Evolutionary conservation across 1,140 invertebrate species (phyloP).

Genomic region (Lepeophtheirus salmonis): DNA sequence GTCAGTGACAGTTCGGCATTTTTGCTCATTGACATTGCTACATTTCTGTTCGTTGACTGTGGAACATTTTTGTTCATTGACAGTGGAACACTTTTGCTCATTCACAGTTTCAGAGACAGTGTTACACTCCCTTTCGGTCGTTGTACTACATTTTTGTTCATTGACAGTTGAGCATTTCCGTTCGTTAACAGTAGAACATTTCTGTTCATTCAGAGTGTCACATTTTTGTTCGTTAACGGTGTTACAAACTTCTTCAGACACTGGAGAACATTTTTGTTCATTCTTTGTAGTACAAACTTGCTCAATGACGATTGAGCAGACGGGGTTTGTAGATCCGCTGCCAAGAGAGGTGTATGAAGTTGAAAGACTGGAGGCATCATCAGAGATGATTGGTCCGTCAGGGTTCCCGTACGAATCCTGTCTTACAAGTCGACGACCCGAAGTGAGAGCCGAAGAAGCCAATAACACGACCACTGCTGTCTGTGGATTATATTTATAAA

Average conservation of each 20-base stretch:
- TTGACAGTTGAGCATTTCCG: constrained; percentile 9
- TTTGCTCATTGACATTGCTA: too few relatives aligned
- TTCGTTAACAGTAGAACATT: neutral
- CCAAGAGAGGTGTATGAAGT: neutral
- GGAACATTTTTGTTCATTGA: constrained; percentile 1
- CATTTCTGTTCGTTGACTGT: too few relatives aligned
- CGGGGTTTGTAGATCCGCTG: neutral
- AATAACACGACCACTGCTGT: neutral
- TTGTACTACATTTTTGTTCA: neutral
- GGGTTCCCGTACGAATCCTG: neutral
- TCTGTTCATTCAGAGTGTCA: constrained; percentile 2
- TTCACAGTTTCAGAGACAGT: neutral
- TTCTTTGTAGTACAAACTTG: neutral
- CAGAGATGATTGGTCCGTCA: neutral
- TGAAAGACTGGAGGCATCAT: too few relatives aligned
- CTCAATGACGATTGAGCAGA: constrained; percentile 11
- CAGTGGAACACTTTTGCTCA: neutral
- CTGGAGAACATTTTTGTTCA: constrained; percentile 6
- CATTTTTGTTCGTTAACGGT: constrained; percentile 9
- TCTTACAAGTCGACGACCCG: neutral
- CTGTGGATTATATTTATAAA: too few relatives aligned
- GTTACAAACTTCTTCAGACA: constrained; percentile 4
- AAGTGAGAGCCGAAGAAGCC: neutral
- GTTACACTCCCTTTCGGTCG: neutral
- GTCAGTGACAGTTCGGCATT: neutral